Percentiles rank a stretch among this genome's conserved stretches.
Conservation (phyloP, 1,140 invertebrate species). For the Holotrichia oblita region DNA sequence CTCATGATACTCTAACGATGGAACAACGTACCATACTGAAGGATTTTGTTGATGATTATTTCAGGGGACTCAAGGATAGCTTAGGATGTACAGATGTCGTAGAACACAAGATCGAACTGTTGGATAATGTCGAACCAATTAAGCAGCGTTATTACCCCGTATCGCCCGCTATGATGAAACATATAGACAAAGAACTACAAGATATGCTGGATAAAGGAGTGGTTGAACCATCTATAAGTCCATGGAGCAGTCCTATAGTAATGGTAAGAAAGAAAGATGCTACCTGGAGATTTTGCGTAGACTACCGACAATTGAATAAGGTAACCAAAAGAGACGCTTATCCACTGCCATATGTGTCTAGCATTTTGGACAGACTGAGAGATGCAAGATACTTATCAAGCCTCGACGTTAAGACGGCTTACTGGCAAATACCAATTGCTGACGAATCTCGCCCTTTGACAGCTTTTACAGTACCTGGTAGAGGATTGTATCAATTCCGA, state of each 20-base stretch:
- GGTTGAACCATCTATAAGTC: not conserved
- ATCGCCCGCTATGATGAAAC: conserved; percentile 17
- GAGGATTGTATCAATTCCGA: conserved; percentile 55
- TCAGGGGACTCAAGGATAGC: no score
- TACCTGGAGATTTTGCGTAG: conserved; percentile 28
- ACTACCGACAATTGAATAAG: conserved; percentile 16
- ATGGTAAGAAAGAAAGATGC: not conserved
- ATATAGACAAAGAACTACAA: not conserved
- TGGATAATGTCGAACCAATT: not conserved
- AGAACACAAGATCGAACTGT: no score
- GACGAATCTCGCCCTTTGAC: not conserved
- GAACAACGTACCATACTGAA: no score
- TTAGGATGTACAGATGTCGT: no score
- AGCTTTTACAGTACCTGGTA: conserved; percentile 45
- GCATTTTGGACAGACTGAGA: not conserved
- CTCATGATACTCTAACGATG: no score
- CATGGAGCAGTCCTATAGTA: not conserved
- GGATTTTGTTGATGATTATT: no score
- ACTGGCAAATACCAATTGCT: conserved; percentile 30
- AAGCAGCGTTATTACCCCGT: conserved; percentile 34
- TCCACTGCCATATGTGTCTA: not conserved
- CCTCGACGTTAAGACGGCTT: conserved; percentile 9
- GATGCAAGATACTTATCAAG: not conserved
- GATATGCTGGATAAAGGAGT: not conserved
- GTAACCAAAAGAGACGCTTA: not conserved